Conservation (phyloP, 2,888 invertebrate genomes). For the Petrolisthes cinctipes region DNA sequence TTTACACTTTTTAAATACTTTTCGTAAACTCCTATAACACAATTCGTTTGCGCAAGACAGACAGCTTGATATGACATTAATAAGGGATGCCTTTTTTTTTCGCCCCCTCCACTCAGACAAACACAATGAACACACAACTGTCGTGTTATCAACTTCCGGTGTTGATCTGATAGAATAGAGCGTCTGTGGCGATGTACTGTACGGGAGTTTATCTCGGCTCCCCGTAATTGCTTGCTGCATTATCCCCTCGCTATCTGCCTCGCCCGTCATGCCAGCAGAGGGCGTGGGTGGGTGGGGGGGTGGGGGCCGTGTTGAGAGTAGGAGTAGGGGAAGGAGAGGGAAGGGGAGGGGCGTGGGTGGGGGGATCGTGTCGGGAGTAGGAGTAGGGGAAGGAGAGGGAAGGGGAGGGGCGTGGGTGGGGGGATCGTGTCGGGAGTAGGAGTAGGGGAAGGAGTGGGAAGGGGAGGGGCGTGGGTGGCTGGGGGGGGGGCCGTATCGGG, state of each 20-base stretch:
- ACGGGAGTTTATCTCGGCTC: neutral
- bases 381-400: too few relatives aligned
- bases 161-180: neutral
- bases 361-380: neutral
- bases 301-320: neutral
- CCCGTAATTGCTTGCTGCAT: conserved; percentile 7
- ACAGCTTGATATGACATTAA: neutral
- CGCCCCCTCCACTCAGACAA: neutral
- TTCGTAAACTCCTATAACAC: neutral
- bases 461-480: neutral
- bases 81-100: neutral
- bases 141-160: neutral
- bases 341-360: neutral
- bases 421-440: neutral
- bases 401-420: neutral
- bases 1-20: neutral
- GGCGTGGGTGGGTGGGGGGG: neutral
- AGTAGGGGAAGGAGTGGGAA: neutral
- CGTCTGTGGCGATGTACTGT: neutral
- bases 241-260: neutral
- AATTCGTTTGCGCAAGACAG: neutral
- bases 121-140: neutral
- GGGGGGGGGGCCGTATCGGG: neutral
- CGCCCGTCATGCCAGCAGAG: conserved; percentile 3
- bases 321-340: too few relatives aligned